Base-by-base conservation (phyloP, 2,888 invertebrate species). In the Cephus pulcher region DNA sequence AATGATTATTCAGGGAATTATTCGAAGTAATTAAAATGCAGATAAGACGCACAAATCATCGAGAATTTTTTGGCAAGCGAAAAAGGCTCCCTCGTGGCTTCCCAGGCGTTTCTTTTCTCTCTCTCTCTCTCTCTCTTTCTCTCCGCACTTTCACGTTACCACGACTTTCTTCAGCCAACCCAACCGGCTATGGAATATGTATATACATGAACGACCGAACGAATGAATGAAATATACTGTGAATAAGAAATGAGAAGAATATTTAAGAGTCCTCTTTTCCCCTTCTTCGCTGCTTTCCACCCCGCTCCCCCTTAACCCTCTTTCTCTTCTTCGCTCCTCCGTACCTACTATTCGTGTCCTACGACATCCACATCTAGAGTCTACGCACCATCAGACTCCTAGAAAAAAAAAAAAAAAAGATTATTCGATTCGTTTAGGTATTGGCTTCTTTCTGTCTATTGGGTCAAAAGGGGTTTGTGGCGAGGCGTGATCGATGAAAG, bases 11-110 rank as follows among this genome's bases (percentile, higher is more conserved):
- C 89, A 83, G 84, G 85, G 85, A 88, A 90, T 90, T 90, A 90
- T 90, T 89, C 90, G 85, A 82, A 85, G 89, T 90, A 90, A 91
- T 91, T 91, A 91, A 91, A 90, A 91, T 91, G 91, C 89, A 91
- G 90, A 91, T 91, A 89, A 89, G 89, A 88, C 86, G 86, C 88
- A 90, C 91, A 90, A 91, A 91, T 91, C 90, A 90, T 89, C 85
- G 86, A 40, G 83, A 87, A 88, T 89, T 90, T 89, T 89, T 89
- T 89, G 84, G 85, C 83, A 81, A 37, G 80, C 79, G 79, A 74
- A 74, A 81, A 81, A 71, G 80, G 80, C 79, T 81, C 74, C 32
- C 34, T 74, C 74, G 74, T 34, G 34, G 80, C 81, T 84, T 82
- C 82, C 81, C 81, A 81, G 84, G 79, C n/a, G 30, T 71, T 34